phyloP scores from a whole-genome alignment of 2,113 vertebrate species.

The Heliornis fulica region DNA sequence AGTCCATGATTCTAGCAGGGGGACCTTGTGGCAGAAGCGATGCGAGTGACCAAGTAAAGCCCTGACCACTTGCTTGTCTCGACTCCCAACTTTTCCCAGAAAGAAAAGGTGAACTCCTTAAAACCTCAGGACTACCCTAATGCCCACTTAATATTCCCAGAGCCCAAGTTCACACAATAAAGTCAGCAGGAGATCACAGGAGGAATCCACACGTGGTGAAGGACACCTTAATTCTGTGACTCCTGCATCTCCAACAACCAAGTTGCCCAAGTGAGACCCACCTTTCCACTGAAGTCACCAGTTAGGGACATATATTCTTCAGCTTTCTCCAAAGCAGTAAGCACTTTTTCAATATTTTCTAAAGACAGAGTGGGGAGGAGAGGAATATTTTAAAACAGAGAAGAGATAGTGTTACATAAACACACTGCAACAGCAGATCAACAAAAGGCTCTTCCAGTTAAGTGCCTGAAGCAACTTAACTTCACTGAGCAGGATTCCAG shows the following conservation, averaged over 20 bases:
- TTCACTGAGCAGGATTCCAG: background rate
- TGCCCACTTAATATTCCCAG: accelerated
- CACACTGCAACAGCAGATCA: background rate
- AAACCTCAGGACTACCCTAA: background rate
- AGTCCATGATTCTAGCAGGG: background rate
- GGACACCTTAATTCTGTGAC: background rate
- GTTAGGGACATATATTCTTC: slow-evolving; percentile 87
- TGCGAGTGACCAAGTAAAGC: background rate
- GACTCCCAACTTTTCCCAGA: background rate
- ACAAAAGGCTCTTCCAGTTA: background rate
- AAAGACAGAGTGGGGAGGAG: background rate
- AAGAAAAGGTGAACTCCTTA: background rate
- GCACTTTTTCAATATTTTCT: slow-evolving; percentile 80
- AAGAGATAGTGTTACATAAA: background rate
- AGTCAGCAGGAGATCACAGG: background rate
- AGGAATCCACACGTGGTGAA: background rate
- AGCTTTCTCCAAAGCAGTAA: slow-evolving; percentile 85
- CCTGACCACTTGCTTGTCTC: background rate
- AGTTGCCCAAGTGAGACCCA: background rate
- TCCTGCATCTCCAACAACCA: accelerated
- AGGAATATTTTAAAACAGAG: background rate
- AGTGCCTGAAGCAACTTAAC: background rate
- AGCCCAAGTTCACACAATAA: background rate
- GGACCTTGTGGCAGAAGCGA: background rate
- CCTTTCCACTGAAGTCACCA: slow-evolving; percentile 84